Base-by-base conservation (phyloP, 2,113 vertebrate species). In the Eublepharis macularius region DNA sequence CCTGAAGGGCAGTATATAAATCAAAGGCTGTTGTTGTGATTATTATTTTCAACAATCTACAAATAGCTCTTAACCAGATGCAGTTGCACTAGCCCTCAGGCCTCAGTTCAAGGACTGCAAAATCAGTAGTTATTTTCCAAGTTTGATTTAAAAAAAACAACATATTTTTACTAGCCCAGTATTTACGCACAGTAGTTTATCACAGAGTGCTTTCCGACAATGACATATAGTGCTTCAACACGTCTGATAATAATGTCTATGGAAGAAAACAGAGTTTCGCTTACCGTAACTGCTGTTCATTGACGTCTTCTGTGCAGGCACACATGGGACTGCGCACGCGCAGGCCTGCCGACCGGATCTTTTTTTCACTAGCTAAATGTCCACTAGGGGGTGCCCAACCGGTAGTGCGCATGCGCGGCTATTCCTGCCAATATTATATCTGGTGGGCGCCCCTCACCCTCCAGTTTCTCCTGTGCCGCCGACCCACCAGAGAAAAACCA, bases 141-240 rank as follows among this genome's bases (percentile, higher is more conserved):
- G 1, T 26, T 87, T 75, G 60, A n/a, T 78, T 78, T 80, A 78
- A 81, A 90, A 81, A 19, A 82, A 43, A 82, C 84, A 76, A 36
- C 88, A 19, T 70, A 86, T 83, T n/a, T 54, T 76, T 74, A 10
- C 45, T 81, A 73, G 89, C 26, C 47, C 82, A 26, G 41, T 39
- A 60, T 79, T 85, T 85, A 86, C 93, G 86, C 73, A 89, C 83
- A 92, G 88, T 63, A 93, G 91, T 87, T 93, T 69, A 88, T 69
- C 73, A 87, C 60, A 82, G 14, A 16, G 81, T 79, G 83, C 84
- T 82, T 85, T 45, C 83, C 88, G 73, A 43, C 84, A 65, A 68
- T 76, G 70, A 0, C 76, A 60, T 6, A 47, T 39, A 87, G 24
- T 26, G 87, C 39, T 90, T 88, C 77, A 93, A 65, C 34, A 63